A percentile compares a stretch with the other conserved stretches of the same genome.
These are phyloP conservation scores for Passer domesticus DNA, from an alignment of 2,113 vertebrate genomes.

Conservation along the genomic window DNA sequence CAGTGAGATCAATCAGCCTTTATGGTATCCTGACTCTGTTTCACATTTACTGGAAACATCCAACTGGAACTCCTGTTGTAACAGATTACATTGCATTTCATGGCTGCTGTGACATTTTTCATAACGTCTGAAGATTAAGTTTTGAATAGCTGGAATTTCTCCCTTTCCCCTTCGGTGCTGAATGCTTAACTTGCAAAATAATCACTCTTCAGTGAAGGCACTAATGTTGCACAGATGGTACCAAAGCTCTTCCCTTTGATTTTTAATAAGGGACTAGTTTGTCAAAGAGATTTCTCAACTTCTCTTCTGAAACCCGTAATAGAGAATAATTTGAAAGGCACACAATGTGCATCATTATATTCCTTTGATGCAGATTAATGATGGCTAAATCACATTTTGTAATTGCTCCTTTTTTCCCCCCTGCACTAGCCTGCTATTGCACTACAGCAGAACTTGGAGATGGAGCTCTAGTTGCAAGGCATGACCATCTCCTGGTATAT, in stretches of 20 bases:
- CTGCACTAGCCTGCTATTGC: slow-evolving; percentile 44
- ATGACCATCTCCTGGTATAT: background rate
- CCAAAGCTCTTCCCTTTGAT: slow-evolving; percentile 76
- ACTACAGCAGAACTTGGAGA: slow-evolving; percentile 29
- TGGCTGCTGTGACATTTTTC: slow-evolving; percentile 26
- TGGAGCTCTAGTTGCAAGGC: background rate
- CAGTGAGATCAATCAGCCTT: slow-evolving; percentile 20
- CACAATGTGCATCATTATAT: slow-evolving; percentile 76
- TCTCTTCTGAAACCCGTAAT: slow-evolving; percentile 75
- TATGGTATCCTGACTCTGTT: background rate
- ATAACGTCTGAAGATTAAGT: slow-evolving; percentile 49
- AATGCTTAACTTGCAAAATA: slow-evolving; percentile 71
- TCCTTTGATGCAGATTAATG: slow-evolving; percentile 84
- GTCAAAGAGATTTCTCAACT: slow-evolving; percentile 79
- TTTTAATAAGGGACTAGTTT: slow-evolving; percentile 80
- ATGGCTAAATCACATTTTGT: slow-evolving; percentile 72
- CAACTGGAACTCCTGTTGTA: background rate
- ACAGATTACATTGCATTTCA: slow-evolving; percentile 8
- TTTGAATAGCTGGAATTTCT: slow-evolving; percentile 64
- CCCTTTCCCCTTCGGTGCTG: slow-evolving; percentile 7
- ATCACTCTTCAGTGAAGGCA: slow-evolving; percentile 70
- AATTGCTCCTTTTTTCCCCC: slow-evolving; percentile 58
- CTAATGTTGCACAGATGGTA: slow-evolving; percentile 81
- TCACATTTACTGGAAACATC: background rate
- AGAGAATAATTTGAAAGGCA: slow-evolving; percentile 78